Conservation (phyloP, 2,797 vertebrate genomes). For the Adelosebastes latens region DNA sequence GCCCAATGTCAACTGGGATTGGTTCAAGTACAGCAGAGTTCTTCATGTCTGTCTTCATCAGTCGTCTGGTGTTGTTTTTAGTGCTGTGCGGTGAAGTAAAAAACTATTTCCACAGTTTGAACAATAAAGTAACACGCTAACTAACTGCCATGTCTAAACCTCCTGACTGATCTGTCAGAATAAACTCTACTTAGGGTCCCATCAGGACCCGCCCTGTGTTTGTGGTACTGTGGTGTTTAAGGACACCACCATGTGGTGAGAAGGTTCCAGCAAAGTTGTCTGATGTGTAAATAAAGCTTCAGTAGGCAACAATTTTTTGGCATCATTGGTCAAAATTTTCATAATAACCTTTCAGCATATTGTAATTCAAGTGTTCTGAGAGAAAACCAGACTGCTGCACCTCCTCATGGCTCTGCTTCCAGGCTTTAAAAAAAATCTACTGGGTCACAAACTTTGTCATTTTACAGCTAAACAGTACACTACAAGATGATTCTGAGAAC, state of each 20-base stretch:
- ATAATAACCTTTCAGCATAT: no score
- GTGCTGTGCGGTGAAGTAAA: not conserved
- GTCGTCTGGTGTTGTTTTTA: not conserved
- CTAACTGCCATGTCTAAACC: not conserved
- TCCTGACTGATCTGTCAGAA: not conserved
- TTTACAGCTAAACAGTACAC: no score
- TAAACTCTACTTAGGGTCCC: not conserved
- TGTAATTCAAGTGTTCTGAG: no score
- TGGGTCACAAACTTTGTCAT: no score
- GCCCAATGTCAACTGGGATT: no score
- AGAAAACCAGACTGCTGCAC: no score
- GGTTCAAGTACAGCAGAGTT: not conserved
- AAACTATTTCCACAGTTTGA: not conserved
- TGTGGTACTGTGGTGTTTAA: not conserved
- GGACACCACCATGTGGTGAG: conserved; percentile 45
- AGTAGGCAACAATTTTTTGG: no score
- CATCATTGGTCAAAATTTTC: no score
- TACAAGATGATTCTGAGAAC: no score
- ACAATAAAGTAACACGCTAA: not conserved
- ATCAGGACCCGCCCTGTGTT: not conserved
- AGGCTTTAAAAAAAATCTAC: no score
- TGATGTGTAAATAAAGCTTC: not conserved
- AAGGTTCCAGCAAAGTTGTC: not conserved
- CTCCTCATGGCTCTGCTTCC: no score
- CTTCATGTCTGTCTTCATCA: not conserved